Conservation (phyloP, 2,888 invertebrate species). For the Periphyllus acericola region DNA sequence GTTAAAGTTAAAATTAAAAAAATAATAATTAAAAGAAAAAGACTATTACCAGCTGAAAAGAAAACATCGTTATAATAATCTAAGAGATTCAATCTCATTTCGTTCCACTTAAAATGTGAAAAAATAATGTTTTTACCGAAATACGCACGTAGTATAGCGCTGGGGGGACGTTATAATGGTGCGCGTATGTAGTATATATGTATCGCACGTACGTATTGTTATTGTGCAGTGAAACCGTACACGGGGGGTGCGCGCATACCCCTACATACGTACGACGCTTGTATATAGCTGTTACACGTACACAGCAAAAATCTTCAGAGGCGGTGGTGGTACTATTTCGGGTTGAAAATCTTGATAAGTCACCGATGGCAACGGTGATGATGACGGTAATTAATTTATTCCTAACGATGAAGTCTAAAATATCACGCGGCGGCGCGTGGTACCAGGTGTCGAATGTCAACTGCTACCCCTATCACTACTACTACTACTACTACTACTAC, state of each 20-base stretch:
- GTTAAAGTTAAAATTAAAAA: slow-evolving; percentile 7
- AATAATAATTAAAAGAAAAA: not conserved
- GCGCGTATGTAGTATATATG: too few relatives aligned
- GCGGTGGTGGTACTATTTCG: slow-evolving; percentile 18
- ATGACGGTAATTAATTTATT: slow-evolving; percentile 39
- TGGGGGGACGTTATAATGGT: slow-evolving; percentile 1
- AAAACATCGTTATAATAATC: not conserved
- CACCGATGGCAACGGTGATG: not conserved
- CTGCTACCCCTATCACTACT: not conserved
- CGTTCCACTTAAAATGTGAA: slow-evolving; percentile 29
- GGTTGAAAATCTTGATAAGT: slow-evolving; percentile 21
- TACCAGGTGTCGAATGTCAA: slow-evolving; percentile 53
- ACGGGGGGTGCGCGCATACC: not conserved
- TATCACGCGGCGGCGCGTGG: not conserved
- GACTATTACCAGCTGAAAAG: not conserved
- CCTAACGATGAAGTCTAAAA: slow-evolving; percentile 36
- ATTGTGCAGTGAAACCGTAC: too few relatives aligned
- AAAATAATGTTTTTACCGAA: slow-evolving; percentile 20
- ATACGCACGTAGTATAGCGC: not conserved
- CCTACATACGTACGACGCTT: not conserved
- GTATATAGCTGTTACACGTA: not conserved
- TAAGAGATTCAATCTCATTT: slow-evolving; percentile 32
- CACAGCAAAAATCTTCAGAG: not conserved
- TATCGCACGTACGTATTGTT: too few relatives aligned
- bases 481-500: not conserved